Evolutionary conservation across 2,113 vertebrate species (phyloP).

Genomic region (Gadus macrocephalus): DNA sequence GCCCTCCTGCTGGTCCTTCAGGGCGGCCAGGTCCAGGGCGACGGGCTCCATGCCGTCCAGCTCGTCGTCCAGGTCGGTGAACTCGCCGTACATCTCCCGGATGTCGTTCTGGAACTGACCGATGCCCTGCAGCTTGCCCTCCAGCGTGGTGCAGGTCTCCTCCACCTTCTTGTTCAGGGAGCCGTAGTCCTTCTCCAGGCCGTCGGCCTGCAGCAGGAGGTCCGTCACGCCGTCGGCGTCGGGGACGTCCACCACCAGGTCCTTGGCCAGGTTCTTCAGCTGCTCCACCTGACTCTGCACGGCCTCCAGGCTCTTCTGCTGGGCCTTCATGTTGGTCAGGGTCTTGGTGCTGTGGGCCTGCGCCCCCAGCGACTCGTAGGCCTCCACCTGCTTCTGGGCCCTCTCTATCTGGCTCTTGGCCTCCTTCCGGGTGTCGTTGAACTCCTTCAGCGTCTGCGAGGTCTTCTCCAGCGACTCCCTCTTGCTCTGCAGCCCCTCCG

Average conservation of each 20-base stretch:
- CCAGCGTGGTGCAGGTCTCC: conserved; percentile 81
- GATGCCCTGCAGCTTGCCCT: conserved; percentile 92
- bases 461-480: conserved; percentile 81
- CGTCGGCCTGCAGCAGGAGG: conserved; percentile 81
- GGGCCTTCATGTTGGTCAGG: conserved; percentile 86
- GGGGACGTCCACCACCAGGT: conserved; percentile 80
- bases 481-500: conserved; percentile 81
- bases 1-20: conserved; percentile 77
- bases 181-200: conserved; percentile 77
- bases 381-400: conserved; percentile 81
- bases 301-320: conserved; percentile 83
- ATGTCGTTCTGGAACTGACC: conserved; percentile 95
- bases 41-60: conserved; percentile 89
- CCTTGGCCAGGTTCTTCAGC: conserved; percentile 78
- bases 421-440: conserved; percentile 83
- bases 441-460: conserved; percentile 84
- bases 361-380: conserved; percentile 76
- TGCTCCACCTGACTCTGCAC: conserved; percentile 79
- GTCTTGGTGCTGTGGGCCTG: conserved; percentile 89
- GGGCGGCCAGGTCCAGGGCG: conserved; percentile 73
- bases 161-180: conserved; percentile 77
- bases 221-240: conserved; percentile 83
- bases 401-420: conserved; percentile 77
- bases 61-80: conserved; percentile 94
- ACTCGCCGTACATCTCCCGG: conserved; percentile 90